Conservation (phyloP, 2,797 vertebrate species). For the Rhinoraja longicauda region DNA sequence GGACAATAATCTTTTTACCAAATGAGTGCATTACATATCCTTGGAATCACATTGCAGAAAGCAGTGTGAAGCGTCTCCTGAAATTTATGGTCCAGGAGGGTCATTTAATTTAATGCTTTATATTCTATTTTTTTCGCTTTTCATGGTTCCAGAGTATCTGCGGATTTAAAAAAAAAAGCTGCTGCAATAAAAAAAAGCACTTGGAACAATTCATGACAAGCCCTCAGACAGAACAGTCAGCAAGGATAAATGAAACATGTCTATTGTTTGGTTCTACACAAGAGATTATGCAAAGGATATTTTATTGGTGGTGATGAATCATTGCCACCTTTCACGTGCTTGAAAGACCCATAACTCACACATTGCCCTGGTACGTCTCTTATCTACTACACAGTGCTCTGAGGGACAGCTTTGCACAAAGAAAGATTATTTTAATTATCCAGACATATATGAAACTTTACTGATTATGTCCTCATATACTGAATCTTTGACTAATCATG, state of each 20-base stretch:
- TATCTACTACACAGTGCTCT: neutral
- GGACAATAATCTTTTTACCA: neutral
- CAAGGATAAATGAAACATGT: constrained; percentile 23
- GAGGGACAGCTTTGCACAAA: neutral
- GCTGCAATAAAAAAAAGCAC: neutral
- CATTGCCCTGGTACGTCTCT: neutral
- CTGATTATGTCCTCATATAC: neutral
- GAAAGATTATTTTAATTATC: neutral
- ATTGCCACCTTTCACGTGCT: neutral
- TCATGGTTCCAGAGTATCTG: neutral
- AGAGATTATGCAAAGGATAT: neutral
- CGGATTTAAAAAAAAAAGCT: neutral
- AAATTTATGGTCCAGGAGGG: neutral
- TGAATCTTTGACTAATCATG: neutral
- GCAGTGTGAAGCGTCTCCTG: neutral
- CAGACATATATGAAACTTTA: neutral
- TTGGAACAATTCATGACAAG: neutral
- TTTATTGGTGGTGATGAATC: neutral
- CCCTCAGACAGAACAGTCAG: neutral
- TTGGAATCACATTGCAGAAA: neutral
- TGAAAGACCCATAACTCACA: neutral
- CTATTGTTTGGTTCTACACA: neutral
- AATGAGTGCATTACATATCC: neutral
- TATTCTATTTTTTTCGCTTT: neutral
- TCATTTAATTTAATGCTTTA: constrained; percentile 6